Percentiles rank a stretch among this genome's conserved stretches.
Conservation (phyloP, 2,888 invertebrate species). For the Dryococelus australis region DNA sequence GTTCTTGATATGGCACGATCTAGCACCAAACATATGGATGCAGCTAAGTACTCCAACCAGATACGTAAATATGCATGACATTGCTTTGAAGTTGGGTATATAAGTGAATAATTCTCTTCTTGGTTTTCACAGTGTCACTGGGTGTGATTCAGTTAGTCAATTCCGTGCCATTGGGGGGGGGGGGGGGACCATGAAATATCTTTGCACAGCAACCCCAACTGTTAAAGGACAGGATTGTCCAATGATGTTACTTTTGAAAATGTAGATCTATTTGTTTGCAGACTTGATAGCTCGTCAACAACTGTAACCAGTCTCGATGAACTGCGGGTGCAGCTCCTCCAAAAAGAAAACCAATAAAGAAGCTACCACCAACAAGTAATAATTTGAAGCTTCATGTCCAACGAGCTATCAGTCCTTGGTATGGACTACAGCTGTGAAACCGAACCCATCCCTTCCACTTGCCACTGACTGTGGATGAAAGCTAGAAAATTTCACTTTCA, state of each 20-base stretch:
- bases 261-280: too few species aligned
- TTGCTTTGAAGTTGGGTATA: too few species aligned
- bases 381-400: too few species aligned
- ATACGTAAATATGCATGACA: too few species aligned
- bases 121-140: slow-evolving; percentile 1
- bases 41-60: not conserved
- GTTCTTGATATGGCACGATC: not conserved
- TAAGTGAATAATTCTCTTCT: too few species aligned
- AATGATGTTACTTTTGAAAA: too few species aligned
- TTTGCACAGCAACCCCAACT: not conserved
- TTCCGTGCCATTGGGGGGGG: not conserved
- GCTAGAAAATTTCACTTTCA: not conserved
- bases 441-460: slow-evolving; percentile 2
- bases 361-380: too few species aligned
- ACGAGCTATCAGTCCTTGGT: not conserved
- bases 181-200: too few species aligned
- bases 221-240: not conserved
- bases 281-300: too few species aligned
- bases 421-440: not conserved
- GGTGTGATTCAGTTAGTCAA: not conserved
- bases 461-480: not conserved
- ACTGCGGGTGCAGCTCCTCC: too few species aligned
- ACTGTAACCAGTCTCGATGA: too few species aligned
- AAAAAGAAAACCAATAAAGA: too few species aligned
- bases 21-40: slow-evolving; percentile 17